These are phyloP conservation scores for Temnothorax rugatulus DNA, from an alignment of 2,888 invertebrate species.

Conservation along the genomic window DNA sequence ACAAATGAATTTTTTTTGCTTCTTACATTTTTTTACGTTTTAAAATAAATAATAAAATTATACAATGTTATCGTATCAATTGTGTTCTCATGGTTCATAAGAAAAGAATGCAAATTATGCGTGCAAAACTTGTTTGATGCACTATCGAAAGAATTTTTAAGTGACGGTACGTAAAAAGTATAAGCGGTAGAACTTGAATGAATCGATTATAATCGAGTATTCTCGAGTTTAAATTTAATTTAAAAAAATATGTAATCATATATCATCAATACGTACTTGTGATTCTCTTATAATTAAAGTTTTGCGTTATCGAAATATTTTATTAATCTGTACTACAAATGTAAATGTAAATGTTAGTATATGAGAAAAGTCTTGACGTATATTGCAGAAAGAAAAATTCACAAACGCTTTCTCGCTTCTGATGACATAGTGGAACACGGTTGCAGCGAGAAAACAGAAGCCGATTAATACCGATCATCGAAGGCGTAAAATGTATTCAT, in stretches of 20 bases:
- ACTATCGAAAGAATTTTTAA: neutral
- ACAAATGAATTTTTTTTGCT: neutral
- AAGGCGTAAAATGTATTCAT: slow-evolving; percentile 17
- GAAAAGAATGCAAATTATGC: neutral
- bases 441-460: neutral
- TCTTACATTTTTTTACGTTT: neutral
- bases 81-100: neutral
- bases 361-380: neutral
- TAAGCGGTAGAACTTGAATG: neutral
- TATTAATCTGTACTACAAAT: neutral
- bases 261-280: neutral
- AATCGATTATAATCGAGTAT: neutral
- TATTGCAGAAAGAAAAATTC: neutral
- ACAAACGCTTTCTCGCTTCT: neutral
- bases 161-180: neutral
- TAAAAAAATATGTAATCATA: neutral
- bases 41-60: neutral
- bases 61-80: neutral
- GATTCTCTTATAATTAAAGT: neutral
- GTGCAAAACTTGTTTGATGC: neutral
- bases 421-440: neutral
- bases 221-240: neutral
- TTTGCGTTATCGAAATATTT: neutral
- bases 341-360: neutral
- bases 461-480: neutral